A percentile compares a stretch with the other conserved stretches of the same genome.
These are phyloP conservation scores for Physocephala rufipes DNA, from an alignment of 2,888 invertebrate genomes.

Conservation along the genomic window DNA sequence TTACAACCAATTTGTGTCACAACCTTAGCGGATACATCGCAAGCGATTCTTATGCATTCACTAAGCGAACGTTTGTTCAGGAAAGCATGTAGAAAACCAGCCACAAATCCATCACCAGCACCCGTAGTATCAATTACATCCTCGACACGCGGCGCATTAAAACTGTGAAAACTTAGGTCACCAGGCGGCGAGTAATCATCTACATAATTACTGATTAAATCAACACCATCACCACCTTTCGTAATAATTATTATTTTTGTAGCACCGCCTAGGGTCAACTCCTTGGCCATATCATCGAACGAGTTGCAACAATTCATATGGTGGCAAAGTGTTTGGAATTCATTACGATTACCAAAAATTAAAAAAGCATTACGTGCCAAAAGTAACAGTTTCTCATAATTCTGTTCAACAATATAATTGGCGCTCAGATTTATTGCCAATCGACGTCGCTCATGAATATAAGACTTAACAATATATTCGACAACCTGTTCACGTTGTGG, in stretches of 20 bases:
- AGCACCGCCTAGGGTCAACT: slow-evolving; percentile 44
- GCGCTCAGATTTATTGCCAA: slow-evolving; percentile 70
- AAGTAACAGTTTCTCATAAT: slow-evolving; percentile 62
- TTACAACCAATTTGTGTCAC: slow-evolving; percentile 68
- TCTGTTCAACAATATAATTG: slow-evolving; percentile 67
- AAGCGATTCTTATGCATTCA: slow-evolving; percentile 66
- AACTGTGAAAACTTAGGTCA: slow-evolving; percentile 51
- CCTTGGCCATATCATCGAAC: slow-evolving; percentile 49
- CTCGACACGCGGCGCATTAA: slow-evolving; percentile 64
- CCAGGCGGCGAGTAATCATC: slow-evolving; percentile 49
- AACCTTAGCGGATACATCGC: slow-evolving; percentile 65
- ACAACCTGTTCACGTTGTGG: slow-evolving; percentile 67
- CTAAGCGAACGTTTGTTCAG: slow-evolving; percentile 62
- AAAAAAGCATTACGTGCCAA: slow-evolving; percentile 67
- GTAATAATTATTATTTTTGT: slow-evolving; percentile 71
- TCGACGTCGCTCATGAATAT: slow-evolving; percentile 61
- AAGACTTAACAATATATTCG: slow-evolving; percentile 64
- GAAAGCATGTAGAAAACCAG: slow-evolving; percentile 69
- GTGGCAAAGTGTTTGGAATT: slow-evolving; percentile 66
- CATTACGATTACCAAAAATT: slow-evolving; percentile 70
- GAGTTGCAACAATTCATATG: slow-evolving; percentile 49
- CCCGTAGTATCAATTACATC: slow-evolving; percentile 70
- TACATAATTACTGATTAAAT: slow-evolving; percentile 64
- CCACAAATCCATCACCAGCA: slow-evolving; percentile 72
- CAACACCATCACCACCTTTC: slow-evolving; percentile 70